A percentile compares a stretch with the other conserved stretches of the same genome.
These are phyloP conservation scores for Menidia beryllina DNA, from an alignment of 2,113 vertebrate species.

Conservation along the genomic window DNA sequence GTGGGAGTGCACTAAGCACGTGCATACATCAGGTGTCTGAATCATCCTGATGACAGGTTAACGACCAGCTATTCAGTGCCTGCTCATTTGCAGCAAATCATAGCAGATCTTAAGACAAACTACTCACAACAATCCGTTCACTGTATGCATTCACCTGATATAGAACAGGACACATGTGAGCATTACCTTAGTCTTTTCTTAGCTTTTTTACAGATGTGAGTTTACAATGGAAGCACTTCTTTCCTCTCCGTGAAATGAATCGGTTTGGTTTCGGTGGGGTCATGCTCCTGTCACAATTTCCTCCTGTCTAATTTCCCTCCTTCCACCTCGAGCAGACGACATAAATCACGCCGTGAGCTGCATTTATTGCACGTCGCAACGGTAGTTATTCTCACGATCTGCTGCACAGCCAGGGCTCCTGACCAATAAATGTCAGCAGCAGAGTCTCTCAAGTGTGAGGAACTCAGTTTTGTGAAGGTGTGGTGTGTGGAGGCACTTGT, in stretches of 20 bases:
- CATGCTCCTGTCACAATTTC: slow-evolving; percentile 70
- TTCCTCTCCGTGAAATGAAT: slow-evolving; percentile 34
- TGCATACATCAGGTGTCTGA: slow-evolving; percentile 18
- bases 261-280: slow-evolving; percentile 50
- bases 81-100: slow-evolving; percentile 38
- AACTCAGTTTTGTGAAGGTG: slow-evolving; percentile 24
- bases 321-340: slow-evolving; percentile 51
- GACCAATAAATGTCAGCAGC: slow-evolving; percentile 67
- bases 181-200: background rate
- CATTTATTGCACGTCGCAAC: slow-evolving; percentile 67
- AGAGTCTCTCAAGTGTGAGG: slow-evolving; percentile 40
- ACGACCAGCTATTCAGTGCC: slow-evolving; percentile 11
- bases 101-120: slow-evolving; percentile 1
- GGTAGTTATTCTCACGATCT: slow-evolving; percentile 65
- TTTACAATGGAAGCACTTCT: slow-evolving; percentile 27
- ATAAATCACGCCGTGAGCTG: slow-evolving; percentile 67
- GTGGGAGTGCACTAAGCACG: slow-evolving; percentile 3
- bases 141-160: slow-evolving; percentile 2
- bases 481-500: slow-evolving; percentile 58
- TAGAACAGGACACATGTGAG: slow-evolving; percentile 18
- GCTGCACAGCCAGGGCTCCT: slow-evolving; percentile 40
- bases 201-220: slow-evolving; percentile 17
- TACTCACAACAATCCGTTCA: background rate
- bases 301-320: slow-evolving; percentile 61
- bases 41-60: slow-evolving; percentile 50